Conservation (phyloP, 2,113 vertebrate genomes). For the Scatophagus argus region DNA sequence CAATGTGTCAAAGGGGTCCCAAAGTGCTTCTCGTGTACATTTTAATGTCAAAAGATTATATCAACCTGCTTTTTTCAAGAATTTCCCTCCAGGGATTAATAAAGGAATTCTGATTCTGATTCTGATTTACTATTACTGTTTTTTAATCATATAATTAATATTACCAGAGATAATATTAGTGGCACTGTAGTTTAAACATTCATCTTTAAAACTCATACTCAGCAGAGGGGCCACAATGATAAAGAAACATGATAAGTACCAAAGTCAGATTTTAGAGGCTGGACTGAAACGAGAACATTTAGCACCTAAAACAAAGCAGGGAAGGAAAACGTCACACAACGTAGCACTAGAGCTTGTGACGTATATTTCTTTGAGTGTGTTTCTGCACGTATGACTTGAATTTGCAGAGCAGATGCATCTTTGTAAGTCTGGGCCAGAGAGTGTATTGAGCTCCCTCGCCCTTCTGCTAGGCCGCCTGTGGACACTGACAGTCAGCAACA, state of each 20-base stretch:
- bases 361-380: constrained; percentile 2
- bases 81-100: too few species aligned
- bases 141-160: not conserved
- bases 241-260: not conserved
- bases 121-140: not conserved
- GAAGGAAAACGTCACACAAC: not conserved
- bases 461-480: constrained; percentile 46
- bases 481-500: constrained; percentile 60
- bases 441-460: not conserved
- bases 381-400: constrained; percentile 11
- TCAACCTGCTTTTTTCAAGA: too few species aligned
- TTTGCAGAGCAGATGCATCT: constrained; percentile 12
- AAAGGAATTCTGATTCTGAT: too few species aligned
- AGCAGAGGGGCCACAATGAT: not conserved
- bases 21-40: not conserved
- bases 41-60: not conserved
- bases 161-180: not conserved
- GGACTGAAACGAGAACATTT: not conserved
- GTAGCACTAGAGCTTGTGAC: not conserved
- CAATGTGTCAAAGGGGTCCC: not conserved
- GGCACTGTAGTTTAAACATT: not conserved
- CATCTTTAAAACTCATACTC: not conserved
- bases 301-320: not conserved
- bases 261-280: too few species aligned
- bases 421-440: constrained; percentile 7